A percentile compares a stretch with the other conserved stretches of the same genome.
Conservation (phyloP, 2,113 vertebrate genomes). For the Barbus barbus region DNA sequence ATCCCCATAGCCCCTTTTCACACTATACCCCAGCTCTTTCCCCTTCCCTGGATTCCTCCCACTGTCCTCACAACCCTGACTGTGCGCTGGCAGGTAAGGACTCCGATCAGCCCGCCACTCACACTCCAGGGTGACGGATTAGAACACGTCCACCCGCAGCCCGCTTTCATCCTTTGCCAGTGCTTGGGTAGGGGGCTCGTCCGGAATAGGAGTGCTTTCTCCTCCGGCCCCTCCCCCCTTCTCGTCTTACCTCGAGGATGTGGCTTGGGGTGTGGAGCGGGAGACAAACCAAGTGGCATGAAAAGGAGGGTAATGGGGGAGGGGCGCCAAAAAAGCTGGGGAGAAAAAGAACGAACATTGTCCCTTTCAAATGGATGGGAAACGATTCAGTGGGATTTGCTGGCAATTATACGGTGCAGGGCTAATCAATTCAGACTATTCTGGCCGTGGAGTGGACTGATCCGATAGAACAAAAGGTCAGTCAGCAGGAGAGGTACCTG, state of each 20-base stretch:
- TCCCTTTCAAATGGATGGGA: conserved; percentile 85
- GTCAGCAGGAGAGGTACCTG: conserved; percentile 87
- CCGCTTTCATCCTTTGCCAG: conserved; percentile 78
- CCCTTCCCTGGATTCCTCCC: conserved; percentile 30
- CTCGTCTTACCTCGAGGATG: conserved; percentile 35
- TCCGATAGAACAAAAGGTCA: conserved; percentile 86
- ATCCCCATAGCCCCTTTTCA: conserved; percentile 42
- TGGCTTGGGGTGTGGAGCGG: conserved; percentile 52
- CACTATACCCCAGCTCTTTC: conserved; percentile 30
- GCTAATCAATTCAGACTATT: conserved; percentile 93
- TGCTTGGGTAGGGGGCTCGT: conserved; percentile 66
- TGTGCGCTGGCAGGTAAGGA: conserved; percentile 66
- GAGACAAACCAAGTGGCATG: conserved; percentile 67
- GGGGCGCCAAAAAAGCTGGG: conserved; percentile 59
- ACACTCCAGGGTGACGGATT: conserved; percentile 63
- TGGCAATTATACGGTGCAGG: conserved; percentile 87
- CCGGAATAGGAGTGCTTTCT: conserved; percentile 50
- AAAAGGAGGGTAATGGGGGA: conserved; percentile 49
- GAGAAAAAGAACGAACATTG: conserved; percentile 81
- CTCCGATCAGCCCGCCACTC: conserved; percentile 61
- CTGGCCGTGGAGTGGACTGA: conserved; percentile 92
- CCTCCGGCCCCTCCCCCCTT: neutral
- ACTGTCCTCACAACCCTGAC: conserved; percentile 43
- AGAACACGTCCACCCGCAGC: conserved; percentile 69
- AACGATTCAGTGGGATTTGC: conserved; percentile 91